phyloP scores from a whole-genome alignment of 2,888 invertebrate species.

The Ommatoiulus sabulosus region DNA sequence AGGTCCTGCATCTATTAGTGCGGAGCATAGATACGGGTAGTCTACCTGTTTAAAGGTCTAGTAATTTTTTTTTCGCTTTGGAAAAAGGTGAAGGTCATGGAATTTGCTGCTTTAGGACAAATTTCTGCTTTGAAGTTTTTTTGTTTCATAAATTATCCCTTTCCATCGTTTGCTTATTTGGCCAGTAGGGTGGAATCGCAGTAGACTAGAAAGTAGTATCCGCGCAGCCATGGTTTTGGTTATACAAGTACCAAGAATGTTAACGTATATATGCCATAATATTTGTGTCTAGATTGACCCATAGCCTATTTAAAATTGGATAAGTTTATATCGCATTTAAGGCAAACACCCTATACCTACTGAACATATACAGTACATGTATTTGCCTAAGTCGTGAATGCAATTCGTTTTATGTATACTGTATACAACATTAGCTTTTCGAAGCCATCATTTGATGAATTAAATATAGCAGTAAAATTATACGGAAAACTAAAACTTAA shows the following conservation, averaged over 20 bases:
- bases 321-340: no score
- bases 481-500: no score
- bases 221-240: not conserved
- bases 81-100: slow-evolving; percentile 36
- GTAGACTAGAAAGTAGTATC: not conserved
- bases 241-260: not conserved
- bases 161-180: slow-evolving; percentile 1
- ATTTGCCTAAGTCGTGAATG: no score
- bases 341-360: no score
- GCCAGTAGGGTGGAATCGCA: not conserved
- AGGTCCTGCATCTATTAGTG: not conserved
- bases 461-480: no score
- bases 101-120: slow-evolving; percentile 35
- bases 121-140: not conserved
- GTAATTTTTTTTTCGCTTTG: not conserved
- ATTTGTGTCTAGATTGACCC: no score
- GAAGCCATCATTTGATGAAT: no score
- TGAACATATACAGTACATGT: no score
- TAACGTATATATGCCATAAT: not conserved
- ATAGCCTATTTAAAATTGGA: no score
- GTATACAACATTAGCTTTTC: no score
- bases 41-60: slow-evolving; percentile 9
- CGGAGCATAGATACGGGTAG: not conserved
- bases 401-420: no score
- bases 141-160: slow-evolving; percentile 35